These are phyloP conservation scores for Poicephalus meyeri DNA, from an alignment of 2,113 vertebrate species.

Conservation along the genomic window DNA sequence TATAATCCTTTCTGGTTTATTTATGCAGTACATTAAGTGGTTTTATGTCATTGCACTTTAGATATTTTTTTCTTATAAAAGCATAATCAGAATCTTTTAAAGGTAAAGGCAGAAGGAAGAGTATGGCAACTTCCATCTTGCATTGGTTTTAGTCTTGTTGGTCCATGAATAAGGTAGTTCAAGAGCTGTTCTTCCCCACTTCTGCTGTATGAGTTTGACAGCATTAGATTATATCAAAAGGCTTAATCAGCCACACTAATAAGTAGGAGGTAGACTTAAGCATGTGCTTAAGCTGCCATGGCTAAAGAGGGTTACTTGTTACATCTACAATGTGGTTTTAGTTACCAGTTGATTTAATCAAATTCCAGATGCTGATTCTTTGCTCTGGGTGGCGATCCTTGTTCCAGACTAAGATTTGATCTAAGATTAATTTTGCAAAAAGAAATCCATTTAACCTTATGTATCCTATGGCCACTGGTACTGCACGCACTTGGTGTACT, in stretches of 20 bases:
- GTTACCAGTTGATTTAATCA: neutral
- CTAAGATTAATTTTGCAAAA: neutral
- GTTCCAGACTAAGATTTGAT: neutral
- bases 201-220: neutral
- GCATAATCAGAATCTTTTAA: neutral
- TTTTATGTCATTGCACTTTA: accelerated
- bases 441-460: neutral
- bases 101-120: neutral
- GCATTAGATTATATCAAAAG: neutral
- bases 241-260: neutral
- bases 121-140: neutral
- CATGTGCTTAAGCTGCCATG: accelerated
- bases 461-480: neutral
- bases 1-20: neutral
- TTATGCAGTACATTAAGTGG: neutral
- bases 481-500: neutral
- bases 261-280: neutral
- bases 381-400: neutral
- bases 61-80: neutral
- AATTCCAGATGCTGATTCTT: neutral
- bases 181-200: neutral
- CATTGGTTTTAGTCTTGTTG: neutral
- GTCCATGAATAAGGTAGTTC: neutral
- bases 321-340: neutral
- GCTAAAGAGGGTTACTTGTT: neutral